Percentiles rank a stretch among this genome's conserved stretches.
Evolutionary conservation across 2,113 vertebrate species (phyloP).

Genomic region (Campylomormyrus numenius): DNA sequence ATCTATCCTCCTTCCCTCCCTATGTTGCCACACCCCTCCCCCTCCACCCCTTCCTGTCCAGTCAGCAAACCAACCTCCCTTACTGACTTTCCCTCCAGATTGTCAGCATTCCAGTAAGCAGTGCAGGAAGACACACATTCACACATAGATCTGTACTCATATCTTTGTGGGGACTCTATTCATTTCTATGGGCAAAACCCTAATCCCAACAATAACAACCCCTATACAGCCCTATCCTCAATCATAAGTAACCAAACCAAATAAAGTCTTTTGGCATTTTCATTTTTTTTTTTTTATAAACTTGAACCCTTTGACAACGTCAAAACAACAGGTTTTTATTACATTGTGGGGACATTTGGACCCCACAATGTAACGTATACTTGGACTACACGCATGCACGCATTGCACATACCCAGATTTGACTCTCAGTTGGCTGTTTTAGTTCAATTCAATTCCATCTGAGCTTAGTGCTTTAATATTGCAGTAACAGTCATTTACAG

Average conservation of each 20-base stretch:
- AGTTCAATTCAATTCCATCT: background rate
- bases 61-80: background rate
- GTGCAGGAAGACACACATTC: background rate
- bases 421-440: background rate
- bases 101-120: background rate
- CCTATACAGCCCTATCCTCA: too few relatives aligned
- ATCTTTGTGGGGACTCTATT: too few relatives aligned
- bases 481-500: background rate
- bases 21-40: background rate
- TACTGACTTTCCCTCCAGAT: background rate
- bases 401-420: background rate
- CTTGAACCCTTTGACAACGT: too few relatives aligned
- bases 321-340: too few relatives aligned
- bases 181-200: too few relatives aligned
- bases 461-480: background rate
- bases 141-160: background rate
- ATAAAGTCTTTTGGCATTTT: too few relatives aligned
- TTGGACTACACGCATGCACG: too few relatives aligned
- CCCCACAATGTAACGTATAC: too few relatives aligned
- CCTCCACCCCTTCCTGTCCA: background rate
- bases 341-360: too few relatives aligned
- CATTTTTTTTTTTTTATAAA: too few relatives aligned
- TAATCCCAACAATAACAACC: too few relatives aligned
- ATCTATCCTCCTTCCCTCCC: background rate
- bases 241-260: too few relatives aligned